A percentile compares a stretch with the other conserved stretches of the same genome.
Evolutionary conservation across 2,113 vertebrate genomes (phyloP).

Genomic region (Micronycteris hirsuta): DNA sequence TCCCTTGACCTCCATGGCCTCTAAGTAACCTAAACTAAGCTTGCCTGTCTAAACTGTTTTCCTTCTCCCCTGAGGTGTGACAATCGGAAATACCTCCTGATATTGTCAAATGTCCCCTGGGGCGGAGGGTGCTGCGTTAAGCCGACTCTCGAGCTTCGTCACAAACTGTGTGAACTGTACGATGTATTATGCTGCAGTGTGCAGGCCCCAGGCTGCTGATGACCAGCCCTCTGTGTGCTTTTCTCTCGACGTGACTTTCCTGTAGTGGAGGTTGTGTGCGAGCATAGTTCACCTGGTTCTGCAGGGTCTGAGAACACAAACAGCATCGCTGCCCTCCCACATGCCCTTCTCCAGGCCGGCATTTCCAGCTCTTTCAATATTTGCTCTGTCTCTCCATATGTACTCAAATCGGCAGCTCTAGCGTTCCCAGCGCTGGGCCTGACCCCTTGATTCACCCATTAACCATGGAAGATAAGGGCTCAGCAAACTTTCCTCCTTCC

Average conservation of each 20-base stretch:
- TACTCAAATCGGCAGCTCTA: not conserved
- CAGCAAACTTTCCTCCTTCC: not conserved
- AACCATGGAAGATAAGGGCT: not conserved
- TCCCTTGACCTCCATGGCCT: not conserved
- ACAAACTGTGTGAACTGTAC: not conserved
- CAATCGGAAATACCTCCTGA: not conserved
- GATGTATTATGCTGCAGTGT: no score
- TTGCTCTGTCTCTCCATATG: not conserved
- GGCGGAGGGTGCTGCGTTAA: not conserved
- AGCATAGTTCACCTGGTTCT: not conserved
- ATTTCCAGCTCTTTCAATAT: not conserved
- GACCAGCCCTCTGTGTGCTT: not conserved
- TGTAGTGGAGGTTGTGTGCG: not conserved
- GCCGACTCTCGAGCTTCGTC: not conserved
- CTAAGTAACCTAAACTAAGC: not conserved
- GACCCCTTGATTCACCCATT: not conserved
- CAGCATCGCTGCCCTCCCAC: not conserved
- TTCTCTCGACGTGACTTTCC: not conserved
- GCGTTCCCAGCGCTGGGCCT: not conserved
- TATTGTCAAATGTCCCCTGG: not conserved
- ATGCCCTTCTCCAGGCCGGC: not conserved
- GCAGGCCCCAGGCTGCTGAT: not conserved
- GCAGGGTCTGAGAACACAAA: not conserved
- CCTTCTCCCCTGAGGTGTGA: not conserved
- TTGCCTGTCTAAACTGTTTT: not conserved